Base-by-base conservation (phyloP, 1,140 invertebrate species). In the Leptinotarsa lineolata region DNA sequence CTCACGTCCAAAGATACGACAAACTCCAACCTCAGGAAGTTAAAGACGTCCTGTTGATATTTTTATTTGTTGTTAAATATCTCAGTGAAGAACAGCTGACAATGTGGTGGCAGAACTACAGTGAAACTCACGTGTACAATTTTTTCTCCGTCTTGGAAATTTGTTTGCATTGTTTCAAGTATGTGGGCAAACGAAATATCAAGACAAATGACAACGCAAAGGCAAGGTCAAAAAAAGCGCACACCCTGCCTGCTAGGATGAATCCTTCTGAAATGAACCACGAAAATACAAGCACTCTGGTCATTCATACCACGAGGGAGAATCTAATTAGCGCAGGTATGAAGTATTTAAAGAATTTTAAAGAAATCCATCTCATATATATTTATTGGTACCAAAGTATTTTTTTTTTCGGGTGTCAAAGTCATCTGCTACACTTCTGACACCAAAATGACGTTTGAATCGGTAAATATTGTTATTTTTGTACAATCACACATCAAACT, bases 51-150 rank as follows among this genome's bases (percentile, higher is more conserved):
- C 86, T 99, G 16, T 84, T 98, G 2, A 95, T 94, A 82, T 96
- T 97, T 83, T 85, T 98, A 18, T 97, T 96, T 86, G 91, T 97
- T 61, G 87, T 98, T 24, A 97, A 96, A 84, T 93, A 97, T 85
- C 83, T 97, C 64, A 92, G 92, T 39, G 94, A 96, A 82, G 93
- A 95, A 76, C 91, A 94, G 78, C 87, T 97, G n/a, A 89, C 96
- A 18, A 90, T 91, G 11, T 97, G 95, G 94, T 97, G 95, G 93
- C 92, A 92, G 78, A 93, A 94, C 67, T 94, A 92, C 77, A 89
- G 89, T 4, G 90, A 92, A 73, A 86, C 87, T 72, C 92, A 95
- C 77, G 88, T 94, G 44, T 85, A 93, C 16, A 90, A 90, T 63
- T 95, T 96, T 84, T 95, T 96, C 81, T 90, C 90, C 68, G 86